Percentiles rank a stretch among this genome's conserved stretches.
phyloP scores from a whole-genome alignment of 1,140 invertebrate species.

The Pseudachorutes palmiensis region DNA sequence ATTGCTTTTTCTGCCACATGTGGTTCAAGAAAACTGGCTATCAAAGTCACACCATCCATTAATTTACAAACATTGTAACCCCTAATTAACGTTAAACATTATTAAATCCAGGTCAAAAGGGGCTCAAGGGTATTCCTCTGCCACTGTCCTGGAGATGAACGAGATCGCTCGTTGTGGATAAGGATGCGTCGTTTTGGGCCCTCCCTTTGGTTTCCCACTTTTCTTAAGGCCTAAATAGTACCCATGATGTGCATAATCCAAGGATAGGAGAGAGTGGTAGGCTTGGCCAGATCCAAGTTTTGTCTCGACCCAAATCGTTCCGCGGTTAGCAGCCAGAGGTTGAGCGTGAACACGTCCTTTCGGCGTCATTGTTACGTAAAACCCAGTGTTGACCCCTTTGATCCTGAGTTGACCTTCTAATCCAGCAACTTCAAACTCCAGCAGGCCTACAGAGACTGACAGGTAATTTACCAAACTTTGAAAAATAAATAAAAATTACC shows the following conservation, averaged over 20 bases:
- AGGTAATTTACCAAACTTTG: not conserved
- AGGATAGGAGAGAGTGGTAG: conserved; percentile 48
- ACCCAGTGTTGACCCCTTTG: conserved; percentile 49
- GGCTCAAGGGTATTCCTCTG: conserved; percentile 23
- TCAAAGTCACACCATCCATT: not conserved
- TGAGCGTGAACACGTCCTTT: conserved; percentile 48
- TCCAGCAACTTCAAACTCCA: conserved; percentile 49
- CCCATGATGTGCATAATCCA: conserved; percentile 50
- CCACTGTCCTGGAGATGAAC: conserved; percentile 46
- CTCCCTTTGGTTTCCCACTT: conserved; percentile 53
- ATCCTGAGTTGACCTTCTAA: conserved; percentile 50
- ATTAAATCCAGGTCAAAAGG: conserved; percentile 19
- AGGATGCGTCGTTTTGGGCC: conserved; percentile 50
- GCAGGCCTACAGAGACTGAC: conserved; percentile 47
- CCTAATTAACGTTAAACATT: not conserved
- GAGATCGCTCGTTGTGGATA: conserved; percentile 56
- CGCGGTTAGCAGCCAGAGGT: conserved; percentile 22
- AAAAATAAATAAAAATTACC: conserved; percentile 43
- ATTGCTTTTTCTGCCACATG: not conserved
- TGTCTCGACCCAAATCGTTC: conserved; percentile 36
- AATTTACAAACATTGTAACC: not conserved
- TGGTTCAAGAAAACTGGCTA: not conserved
- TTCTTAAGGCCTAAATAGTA: conserved; percentile 60
- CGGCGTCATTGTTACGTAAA: conserved; percentile 55
- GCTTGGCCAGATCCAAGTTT: conserved; percentile 18